Evolutionary conservation across 2,113 vertebrate genomes (phyloP).

Genomic region (Entelurus aequoreus): DNA sequence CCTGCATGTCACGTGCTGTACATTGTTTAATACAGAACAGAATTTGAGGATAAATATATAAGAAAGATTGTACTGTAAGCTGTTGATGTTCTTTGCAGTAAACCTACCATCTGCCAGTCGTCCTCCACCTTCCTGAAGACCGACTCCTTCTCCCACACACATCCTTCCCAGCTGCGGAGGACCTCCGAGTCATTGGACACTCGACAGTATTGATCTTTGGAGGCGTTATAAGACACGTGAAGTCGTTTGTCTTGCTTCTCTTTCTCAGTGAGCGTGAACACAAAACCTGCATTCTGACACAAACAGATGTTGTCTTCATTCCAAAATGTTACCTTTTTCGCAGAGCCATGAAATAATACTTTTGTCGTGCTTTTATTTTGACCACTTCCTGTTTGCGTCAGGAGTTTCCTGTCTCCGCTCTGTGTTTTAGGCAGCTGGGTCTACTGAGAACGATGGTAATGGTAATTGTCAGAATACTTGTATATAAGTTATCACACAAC

Average conservation of each 20-base stretch:
- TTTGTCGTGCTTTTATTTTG: not conserved
- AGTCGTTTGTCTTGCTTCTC: slow-evolving; percentile 79
- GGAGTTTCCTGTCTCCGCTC: too few relatives aligned
- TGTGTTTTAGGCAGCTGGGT: too few relatives aligned
- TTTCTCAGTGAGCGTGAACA: slow-evolving; percentile 81
- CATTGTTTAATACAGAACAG: too few relatives aligned
- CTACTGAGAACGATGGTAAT: too few relatives aligned
- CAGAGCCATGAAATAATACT: not conserved
- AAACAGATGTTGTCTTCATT: not conserved
- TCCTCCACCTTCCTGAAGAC: slow-evolving; percentile 86
- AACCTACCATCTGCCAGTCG: slow-evolving; percentile 92
- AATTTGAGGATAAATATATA: too few relatives aligned
- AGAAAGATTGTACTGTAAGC: too few relatives aligned
- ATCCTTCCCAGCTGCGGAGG: slow-evolving; percentile 81
- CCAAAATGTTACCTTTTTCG: not conserved
- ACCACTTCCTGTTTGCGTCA: not conserved
- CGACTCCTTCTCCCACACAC: slow-evolving; percentile 79
- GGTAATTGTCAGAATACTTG: too few relatives aligned
- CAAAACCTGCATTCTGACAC: slow-evolving; percentile 60
- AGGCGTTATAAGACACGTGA: slow-evolving; percentile 79
- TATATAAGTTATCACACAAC: too few relatives aligned
- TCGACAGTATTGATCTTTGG: slow-evolving; percentile 80
- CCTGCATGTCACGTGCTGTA: too few relatives aligned
- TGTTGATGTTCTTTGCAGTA: not conserved
- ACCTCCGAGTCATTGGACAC: slow-evolving; percentile 75